Conservation (phyloP, 2,113 vertebrate species). For the Chascanopsetta lugubris region DNA sequence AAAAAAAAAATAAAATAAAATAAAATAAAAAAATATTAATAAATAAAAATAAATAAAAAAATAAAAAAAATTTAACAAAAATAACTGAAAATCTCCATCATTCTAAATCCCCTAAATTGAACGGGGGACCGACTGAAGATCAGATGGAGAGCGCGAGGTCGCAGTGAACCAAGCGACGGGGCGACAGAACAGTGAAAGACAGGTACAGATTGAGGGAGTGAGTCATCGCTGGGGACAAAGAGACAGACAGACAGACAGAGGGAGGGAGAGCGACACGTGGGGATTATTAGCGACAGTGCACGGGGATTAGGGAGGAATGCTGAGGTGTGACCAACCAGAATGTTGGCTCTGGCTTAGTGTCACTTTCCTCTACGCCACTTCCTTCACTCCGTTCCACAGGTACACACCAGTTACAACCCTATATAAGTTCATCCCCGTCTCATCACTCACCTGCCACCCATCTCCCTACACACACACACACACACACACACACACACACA, state of each 20-base stretch:
- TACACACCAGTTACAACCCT: slow-evolving; percentile 19
- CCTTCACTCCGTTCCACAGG: slow-evolving; percentile 37
- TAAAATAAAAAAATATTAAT: too few species aligned
- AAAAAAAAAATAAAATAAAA: too few species aligned
- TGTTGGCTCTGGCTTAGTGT: slow-evolving; percentile 62
- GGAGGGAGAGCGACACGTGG: slow-evolving; percentile 47
- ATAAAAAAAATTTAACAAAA: too few species aligned
- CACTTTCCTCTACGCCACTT: slow-evolving; percentile 46
- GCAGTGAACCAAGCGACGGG: slow-evolving; percentile 27
- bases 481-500: not conserved
- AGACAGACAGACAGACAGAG: slow-evolving; percentile 45
- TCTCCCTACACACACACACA: slow-evolving; percentile 15
- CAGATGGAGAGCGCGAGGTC: slow-evolving; percentile 16
- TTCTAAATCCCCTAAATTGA: too few species aligned
- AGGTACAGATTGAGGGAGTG: slow-evolving; percentile 21
- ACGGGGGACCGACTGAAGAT: not conserved
- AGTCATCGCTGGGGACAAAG: slow-evolving; percentile 46
- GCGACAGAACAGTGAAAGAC: slow-evolving; percentile 26
- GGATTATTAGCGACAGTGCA: slow-evolving; percentile 67
- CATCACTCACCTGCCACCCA: slow-evolving; percentile 46
- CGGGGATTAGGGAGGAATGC: slow-evolving; percentile 63
- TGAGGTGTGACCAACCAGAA: slow-evolving; percentile 65
- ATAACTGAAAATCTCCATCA: too few species aligned
- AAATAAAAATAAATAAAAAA: too few species aligned
- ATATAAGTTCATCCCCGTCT: slow-evolving; percentile 32